Evolutionary conservation across 1,140 invertebrate genomes (phyloP), one percentile per base, ranked within the genome.

Genomic region (Aphelenchoides avenae): DNA sequence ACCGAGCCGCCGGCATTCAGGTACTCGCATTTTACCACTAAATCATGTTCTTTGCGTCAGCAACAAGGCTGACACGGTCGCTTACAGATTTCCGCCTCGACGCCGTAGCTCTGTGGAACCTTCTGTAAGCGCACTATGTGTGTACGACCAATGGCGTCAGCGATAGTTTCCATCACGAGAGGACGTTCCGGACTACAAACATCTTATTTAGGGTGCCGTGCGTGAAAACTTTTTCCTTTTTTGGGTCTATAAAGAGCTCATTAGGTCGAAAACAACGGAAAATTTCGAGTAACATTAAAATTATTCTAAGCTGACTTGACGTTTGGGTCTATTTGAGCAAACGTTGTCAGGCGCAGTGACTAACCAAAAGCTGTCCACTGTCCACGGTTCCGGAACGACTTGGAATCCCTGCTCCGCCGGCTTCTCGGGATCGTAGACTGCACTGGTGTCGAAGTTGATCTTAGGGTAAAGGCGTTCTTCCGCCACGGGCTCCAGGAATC

Each of bases 21-120:
- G 78, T 86, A 98, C 79, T 98, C 94, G 80, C 91, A 96, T 83
- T 98, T 98, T 24, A 84, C 93, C 81, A 90, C 91, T 96, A 67
- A 76, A 48, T 13, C 9, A 60, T 22, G 80, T 48, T 2, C 18
- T 9, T 7, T 22, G n/a, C n/a, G n/a, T n/a, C n/a, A n/a, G n/a
- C n/a, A n/a, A n/a, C n/a, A n/a, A n/a, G n/a, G 42, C 7, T 24
- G 15, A 9, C 18, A 13, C 34, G 34, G 13, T 36, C 34, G 46
- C 60, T 62, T 18, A 64, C 62, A 48, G 48, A 68, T 53, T 68
- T 68, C 65, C 18, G 36, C 52, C 43, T 71, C 61, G 34, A 68
- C 41, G 27, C 54, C 62, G 20, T 46, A 29, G 7, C 33, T 36
- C 37, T 62, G 40, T 36, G 68, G 52, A 20, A 98, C 88, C 65